These are phyloP conservation scores for Dendrolimus houi DNA, from an alignment of 2,888 invertebrate species.

Conservation along the genomic window DNA sequence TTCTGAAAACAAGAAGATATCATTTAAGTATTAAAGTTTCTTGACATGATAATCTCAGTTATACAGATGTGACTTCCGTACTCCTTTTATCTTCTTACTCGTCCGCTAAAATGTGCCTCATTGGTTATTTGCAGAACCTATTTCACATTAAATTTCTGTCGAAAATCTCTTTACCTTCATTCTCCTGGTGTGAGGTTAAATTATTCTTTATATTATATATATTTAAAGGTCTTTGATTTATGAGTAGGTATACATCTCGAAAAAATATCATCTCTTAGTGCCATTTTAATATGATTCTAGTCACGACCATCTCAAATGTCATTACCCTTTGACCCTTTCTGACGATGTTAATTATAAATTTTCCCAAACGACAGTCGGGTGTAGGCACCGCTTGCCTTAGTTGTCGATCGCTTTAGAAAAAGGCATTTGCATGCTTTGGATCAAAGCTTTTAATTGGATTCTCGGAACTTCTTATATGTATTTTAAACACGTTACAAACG, in stretches of 20 bases:
- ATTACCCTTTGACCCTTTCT: background rate
- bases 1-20: too few species aligned
- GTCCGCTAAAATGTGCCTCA: too few species aligned
- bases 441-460: background rate
- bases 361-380: background rate
- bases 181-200: too few species aligned
- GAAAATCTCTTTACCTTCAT: too few species aligned
- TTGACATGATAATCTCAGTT: too few species aligned
- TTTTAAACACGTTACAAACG: background rate
- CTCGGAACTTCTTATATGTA: background rate
- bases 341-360: background rate
- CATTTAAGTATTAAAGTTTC: too few species aligned
- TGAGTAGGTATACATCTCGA: background rate
- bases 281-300: background rate
- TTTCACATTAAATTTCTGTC: too few species aligned
- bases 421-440: background rate
- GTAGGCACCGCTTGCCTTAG: background rate
- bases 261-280: background rate
- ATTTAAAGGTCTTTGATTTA: too few species aligned
- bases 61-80: too few species aligned
- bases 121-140: too few species aligned
- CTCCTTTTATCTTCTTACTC: too few species aligned
- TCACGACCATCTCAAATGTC: background rate
- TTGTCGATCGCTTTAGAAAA: background rate
- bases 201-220: too few species aligned